These are phyloP conservation scores for Zaprionus africanus DNA, from an alignment of 1,140 invertebrate species.

Conservation along the genomic window DNA sequence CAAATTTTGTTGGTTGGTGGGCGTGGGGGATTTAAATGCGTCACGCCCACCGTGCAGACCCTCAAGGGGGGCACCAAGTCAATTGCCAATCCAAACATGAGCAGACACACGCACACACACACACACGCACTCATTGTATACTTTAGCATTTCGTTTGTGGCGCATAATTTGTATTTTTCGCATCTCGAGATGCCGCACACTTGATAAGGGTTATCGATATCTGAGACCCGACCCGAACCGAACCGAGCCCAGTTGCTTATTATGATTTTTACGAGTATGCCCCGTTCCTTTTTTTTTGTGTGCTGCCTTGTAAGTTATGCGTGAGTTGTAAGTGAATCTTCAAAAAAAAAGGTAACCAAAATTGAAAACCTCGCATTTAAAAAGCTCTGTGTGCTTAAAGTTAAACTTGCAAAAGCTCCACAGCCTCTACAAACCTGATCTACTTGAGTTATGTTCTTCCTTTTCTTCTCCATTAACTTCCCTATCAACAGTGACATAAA, in stretches of 20 bases:
- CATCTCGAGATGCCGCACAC: conserved; percentile 53
- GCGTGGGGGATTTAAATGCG: conserved; percentile 45
- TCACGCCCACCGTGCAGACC: conserved; percentile 52
- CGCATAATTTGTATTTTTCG: conserved; percentile 72
- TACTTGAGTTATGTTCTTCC: neutral
- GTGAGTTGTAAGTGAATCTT: conserved; percentile 56
- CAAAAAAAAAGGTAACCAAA: neutral
- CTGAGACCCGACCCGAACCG: conserved; percentile 14
- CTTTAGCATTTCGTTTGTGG: conserved; percentile 43
- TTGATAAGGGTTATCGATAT: conserved; percentile 77
- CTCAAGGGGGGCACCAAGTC: conserved; percentile 21
- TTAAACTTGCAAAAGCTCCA: neutral
- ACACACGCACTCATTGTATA: conserved; percentile 8
- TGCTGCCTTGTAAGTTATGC: conserved; percentile 22
- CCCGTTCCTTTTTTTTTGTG: conserved; percentile 22
- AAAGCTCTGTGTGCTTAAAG: neutral
- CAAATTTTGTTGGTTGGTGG: conserved; percentile 11
- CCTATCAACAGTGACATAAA: conserved; percentile 17
- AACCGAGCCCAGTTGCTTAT: conserved; percentile 39
- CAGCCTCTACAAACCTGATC: neutral
- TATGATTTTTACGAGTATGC: conserved; percentile 19
- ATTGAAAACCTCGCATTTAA: too few relatives aligned
- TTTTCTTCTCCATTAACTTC: neutral
- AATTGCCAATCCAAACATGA: conserved; percentile 29
- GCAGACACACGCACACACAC: conserved; percentile 16